These are phyloP conservation scores for Pristionchus fissidentatus DNA, from an alignment of 2,888 invertebrate species.

Conservation along the genomic window DNA sequence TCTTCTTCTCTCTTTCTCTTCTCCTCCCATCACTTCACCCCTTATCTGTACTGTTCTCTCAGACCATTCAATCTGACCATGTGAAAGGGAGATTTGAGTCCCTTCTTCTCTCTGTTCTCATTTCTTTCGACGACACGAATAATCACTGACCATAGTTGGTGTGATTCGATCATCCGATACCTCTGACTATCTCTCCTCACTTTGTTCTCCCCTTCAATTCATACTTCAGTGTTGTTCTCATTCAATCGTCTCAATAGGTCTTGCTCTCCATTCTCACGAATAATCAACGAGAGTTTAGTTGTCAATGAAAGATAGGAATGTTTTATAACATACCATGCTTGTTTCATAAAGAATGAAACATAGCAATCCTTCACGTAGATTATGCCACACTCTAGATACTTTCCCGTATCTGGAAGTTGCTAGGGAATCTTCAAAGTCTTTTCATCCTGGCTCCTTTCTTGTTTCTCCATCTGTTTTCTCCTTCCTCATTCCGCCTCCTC, in stretches of 20 bases:
- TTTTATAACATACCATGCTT: neutral
- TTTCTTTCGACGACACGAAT: conserved; percentile 19
- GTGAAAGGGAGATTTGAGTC: conserved; percentile 17
- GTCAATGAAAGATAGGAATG: neutral
- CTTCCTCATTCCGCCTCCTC: neutral
- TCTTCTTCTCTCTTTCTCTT: neutral
- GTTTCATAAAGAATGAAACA: too few species aligned
- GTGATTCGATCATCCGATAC: neutral
- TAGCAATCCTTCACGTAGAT: too few species aligned
- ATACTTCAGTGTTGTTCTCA: neutral
- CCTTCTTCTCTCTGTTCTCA: neutral
- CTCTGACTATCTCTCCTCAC: conserved; percentile 1
- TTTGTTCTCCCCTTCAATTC: neutral
- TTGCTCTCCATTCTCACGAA: neutral
- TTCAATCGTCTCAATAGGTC: neutral
- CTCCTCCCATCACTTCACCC: conserved; percentile 6
- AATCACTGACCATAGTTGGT: neutral
- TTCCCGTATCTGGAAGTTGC: neutral
- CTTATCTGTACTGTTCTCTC: neutral
- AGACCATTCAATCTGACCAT: neutral
- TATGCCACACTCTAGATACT: neutral
- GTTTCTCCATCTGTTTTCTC: too few species aligned
- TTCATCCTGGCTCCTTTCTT: neutral
- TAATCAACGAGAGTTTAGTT: neutral
- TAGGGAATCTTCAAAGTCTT: neutral